Evolutionary conservation across 2,113 vertebrate genomes (phyloP).

Genomic region (Lethenteron reissneri): DNA sequence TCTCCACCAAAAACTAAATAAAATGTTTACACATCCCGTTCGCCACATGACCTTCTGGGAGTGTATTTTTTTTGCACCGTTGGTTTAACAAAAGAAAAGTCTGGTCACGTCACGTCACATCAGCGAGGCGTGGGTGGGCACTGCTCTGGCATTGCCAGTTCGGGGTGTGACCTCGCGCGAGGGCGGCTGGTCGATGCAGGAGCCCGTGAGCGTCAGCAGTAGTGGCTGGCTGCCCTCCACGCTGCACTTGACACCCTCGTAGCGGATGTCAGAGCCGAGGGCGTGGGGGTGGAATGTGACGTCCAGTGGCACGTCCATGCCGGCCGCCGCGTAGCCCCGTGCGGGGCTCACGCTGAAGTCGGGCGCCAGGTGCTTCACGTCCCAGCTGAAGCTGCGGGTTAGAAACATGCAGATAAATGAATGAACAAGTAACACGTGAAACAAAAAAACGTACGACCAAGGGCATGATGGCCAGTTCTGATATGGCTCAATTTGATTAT

Average conservation of each 20-base stretch:
- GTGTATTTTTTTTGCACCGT: too few relatives aligned
- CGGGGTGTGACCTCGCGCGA: conserved; percentile 33
- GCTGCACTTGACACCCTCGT: conserved; percentile 30
- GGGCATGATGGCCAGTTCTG: too few relatives aligned
- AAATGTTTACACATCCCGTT: too few relatives aligned
- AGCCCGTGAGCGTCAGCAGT: conserved; percentile 34
- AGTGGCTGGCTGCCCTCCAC: conserved; percentile 29
- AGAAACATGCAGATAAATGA: conserved; percentile 9
- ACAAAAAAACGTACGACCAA: not conserved
- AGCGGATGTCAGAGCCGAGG: conserved; percentile 24
- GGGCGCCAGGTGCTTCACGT: conserved; percentile 24
- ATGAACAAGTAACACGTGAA: not conserved
- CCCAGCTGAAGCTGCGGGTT: conserved; percentile 46
- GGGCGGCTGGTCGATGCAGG: conserved; percentile 23
- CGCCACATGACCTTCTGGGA: too few relatives aligned
- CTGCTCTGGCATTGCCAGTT: too few relatives aligned
- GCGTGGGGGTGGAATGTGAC: conserved; percentile 34
- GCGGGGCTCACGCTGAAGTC: conserved; percentile 35
- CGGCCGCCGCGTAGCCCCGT: conserved; percentile 39
- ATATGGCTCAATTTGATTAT: too few relatives aligned
- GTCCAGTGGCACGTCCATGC: conserved; percentile 32
- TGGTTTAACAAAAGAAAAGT: too few relatives aligned
- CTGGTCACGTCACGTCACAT: too few relatives aligned
- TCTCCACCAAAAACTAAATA: too few relatives aligned
- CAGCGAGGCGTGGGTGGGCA: too few relatives aligned